These are phyloP conservation scores for Clunio marinus DNA, from an alignment of 2,888 invertebrate species.

Conservation along the genomic window DNA sequence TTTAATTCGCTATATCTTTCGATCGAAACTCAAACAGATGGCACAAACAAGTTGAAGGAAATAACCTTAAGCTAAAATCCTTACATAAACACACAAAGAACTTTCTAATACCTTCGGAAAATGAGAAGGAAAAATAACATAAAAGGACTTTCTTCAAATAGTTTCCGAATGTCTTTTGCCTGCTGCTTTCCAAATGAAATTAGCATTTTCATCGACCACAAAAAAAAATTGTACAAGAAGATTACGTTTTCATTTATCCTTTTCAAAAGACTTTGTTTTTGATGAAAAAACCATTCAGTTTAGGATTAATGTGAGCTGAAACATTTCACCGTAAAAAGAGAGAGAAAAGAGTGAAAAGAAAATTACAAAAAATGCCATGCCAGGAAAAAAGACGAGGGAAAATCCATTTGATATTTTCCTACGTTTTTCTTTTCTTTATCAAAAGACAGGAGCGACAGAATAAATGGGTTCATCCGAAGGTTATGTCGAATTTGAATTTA, in stretches of 20 bases:
- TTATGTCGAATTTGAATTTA: no score
- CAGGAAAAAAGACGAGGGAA: no score
- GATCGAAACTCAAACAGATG: background rate
- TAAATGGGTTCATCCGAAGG: no score
- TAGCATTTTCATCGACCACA: slow-evolving; percentile 5
- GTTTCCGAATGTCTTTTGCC: background rate
- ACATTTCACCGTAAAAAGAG: no score
- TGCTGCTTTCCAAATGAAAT: background rate
- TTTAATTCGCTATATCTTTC: background rate
- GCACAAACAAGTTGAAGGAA: background rate
- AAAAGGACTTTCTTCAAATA: background rate
- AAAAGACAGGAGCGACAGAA: no score
- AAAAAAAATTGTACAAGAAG: background rate
- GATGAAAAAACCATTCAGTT: background rate
- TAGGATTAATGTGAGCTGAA: background rate
- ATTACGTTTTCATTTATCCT: background rate
- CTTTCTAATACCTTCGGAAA: no score
- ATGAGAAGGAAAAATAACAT: background rate
- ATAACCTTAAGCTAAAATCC: background rate
- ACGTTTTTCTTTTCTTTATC: no score
- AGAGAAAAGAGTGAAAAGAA: no score
- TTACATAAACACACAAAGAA: background rate
- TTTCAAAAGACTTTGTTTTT: background rate
- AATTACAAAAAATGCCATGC: no score
- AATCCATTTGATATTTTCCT: no score